A percentile compares a stretch with the other conserved stretches of the same genome.
phyloP scores from a whole-genome alignment of 2,113 vertebrate genomes.

The Epinephelus moara region DNA sequence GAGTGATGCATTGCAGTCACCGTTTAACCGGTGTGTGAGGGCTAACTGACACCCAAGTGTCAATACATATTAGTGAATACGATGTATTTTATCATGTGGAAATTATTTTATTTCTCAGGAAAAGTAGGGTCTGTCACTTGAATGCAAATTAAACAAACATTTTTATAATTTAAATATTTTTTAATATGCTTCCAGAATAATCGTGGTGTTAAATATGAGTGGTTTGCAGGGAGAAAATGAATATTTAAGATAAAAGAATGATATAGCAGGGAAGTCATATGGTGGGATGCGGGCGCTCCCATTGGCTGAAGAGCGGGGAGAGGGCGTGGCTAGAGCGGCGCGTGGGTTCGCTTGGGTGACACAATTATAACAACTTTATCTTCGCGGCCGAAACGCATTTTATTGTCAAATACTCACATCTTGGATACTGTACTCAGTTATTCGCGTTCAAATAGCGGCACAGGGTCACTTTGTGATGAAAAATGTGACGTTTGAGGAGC shows the following conservation, averaged over 20 bases:
- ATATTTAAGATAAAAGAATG: conserved; percentile 73
- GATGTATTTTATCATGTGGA: not conserved
- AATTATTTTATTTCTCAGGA: not conserved
- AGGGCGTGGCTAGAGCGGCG: conserved; percentile 90
- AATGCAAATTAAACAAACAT: not conserved
- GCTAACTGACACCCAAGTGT: conserved; percentile 3
- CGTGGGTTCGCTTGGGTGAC: conserved; percentile 94
- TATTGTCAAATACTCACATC: conserved; percentile 84
- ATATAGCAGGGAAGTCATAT: conserved; percentile 85
- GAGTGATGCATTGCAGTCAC: conserved; percentile 15
- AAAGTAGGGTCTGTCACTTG: not conserved
- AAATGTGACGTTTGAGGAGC: conserved; percentile 84
- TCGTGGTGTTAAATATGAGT: not conserved
- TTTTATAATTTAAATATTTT: not conserved
- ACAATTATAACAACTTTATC: conserved; percentile 99
- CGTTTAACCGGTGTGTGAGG: not conserved
- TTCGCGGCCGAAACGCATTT: conserved; percentile 87
- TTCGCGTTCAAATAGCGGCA: conserved; percentile 53
- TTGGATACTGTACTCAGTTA: conserved; percentile 57
- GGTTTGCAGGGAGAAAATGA: conserved; percentile 46
- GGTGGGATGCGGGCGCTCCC: conserved; percentile 32
- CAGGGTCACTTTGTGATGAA: conserved; percentile 69
- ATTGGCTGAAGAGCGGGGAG: conserved; percentile 83
- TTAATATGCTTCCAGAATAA: not conserved
- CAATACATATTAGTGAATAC: not conserved